These are phyloP conservation scores for Otis tarda DNA, from an alignment of 2,113 vertebrate species.

Conservation along the genomic window DNA sequence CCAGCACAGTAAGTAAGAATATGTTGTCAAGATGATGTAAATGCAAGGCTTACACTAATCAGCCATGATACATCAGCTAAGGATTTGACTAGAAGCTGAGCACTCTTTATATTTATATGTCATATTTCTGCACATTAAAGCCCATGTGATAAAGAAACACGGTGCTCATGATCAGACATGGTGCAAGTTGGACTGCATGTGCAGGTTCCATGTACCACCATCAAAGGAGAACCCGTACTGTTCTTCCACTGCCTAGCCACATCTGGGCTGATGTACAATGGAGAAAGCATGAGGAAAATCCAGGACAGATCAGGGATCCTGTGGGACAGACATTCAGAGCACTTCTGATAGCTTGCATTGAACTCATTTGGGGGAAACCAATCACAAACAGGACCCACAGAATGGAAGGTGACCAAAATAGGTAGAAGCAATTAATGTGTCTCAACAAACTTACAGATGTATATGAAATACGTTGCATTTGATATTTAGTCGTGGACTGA, in stretches of 20 bases:
- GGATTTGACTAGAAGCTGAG: background rate
- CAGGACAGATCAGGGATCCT: background rate
- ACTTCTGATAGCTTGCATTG: background rate
- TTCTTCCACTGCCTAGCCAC: background rate
- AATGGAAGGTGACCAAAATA: background rate
- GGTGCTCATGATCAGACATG: background rate
- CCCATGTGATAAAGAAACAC: background rate
- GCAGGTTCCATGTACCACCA: background rate
- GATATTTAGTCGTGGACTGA: background rate
- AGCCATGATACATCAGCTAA: background rate
- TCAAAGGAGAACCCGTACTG: background rate
- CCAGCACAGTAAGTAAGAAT: slow-evolving; percentile 13
- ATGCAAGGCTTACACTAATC: background rate
- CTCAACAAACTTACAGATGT: background rate
- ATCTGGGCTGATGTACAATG: accelerated
- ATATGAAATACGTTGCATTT: background rate
- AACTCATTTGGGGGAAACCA: background rate
- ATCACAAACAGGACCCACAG: background rate
- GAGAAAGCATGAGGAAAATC: background rate
- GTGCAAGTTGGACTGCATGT: background rate
- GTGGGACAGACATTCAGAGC: background rate
- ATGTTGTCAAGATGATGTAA: slow-evolving; percentile 42
- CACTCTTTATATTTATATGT: background rate
- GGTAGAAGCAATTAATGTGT: background rate
- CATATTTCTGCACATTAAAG: background rate